Base-by-base conservation (phyloP, 1,140 invertebrate genomes). In the Drosophila dunni region DNA sequence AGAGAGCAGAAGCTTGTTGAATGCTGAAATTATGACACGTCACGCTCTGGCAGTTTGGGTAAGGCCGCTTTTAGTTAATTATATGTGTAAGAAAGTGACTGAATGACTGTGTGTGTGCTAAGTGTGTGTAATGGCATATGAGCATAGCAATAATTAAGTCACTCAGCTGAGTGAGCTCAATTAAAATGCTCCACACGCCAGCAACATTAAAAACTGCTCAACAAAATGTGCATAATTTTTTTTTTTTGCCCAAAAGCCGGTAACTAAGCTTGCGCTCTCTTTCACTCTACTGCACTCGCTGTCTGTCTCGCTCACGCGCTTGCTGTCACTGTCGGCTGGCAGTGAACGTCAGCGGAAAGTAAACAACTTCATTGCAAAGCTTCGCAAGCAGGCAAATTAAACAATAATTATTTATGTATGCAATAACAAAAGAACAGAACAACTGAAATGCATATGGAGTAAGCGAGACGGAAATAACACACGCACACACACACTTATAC, bases 321-420 rank as follows among this genome's bases (percentile, higher is more conserved):
- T 1, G 2, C 51, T 54, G 4, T 17, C 51, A 17, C 13, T 38
- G 29, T 36, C n/a, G 38, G 34, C 9, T 17, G 17, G 29, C 11
- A 34, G 24, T 53, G n/a, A 33, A 34, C 50, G 33, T 53, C 50
- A 36, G 50, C 29, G 50, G 6, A n/a, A 76, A 78, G 58, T 67
- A 86, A 86, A 79, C 62, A 81, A 69, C 56, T 70, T 76, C 62
- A 81, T 85, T 70, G 67, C 71, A 64, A 64, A 60, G 61, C 62
- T 80, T 20, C 40, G 34, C 17, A 56, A 71, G 69, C 79, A 40
- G 75, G 76, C 83, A 82, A 86, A 86, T 86, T 82, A 88, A 86
- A 86, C 71, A 77, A 86, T 86, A 86, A 86, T 83, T 83, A 88
- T 83, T 79, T 86, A 79, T 73, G 81, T 86, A 79, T 73, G 76